A percentile compares a stretch with the other conserved stretches of the same genome.
Evolutionary conservation across 1,140 invertebrate species (phyloP).

Genomic region (Drosophila repletoides): DNA sequence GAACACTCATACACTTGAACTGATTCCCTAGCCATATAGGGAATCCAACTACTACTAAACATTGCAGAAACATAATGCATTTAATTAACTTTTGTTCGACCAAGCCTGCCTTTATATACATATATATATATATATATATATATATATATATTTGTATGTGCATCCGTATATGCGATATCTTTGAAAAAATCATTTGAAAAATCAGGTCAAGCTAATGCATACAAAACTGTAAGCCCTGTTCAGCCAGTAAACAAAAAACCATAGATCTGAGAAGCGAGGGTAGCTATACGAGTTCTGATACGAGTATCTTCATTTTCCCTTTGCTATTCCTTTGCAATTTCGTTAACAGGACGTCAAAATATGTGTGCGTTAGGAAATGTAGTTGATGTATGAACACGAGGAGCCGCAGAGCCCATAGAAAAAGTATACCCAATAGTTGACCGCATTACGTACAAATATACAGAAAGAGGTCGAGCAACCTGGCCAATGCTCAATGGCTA

Average conservation of each 20-base stretch:
- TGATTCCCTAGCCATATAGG: too few species aligned
- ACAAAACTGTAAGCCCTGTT: not conserved
- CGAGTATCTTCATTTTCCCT: too few species aligned
- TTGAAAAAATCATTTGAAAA: too few species aligned
- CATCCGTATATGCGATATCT: too few species aligned
- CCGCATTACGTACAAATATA: slow-evolving; percentile 31
- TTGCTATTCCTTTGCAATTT: not conserved
- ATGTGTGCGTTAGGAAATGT: not conserved
- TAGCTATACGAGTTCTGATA: not conserved
- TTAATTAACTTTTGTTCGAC: too few species aligned
- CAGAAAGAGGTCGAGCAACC: not conserved
- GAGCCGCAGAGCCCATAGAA: not conserved
- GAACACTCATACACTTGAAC: too few species aligned
- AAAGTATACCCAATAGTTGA: slow-evolving; percentile 21
- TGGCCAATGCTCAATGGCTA: slow-evolving; percentile 30
- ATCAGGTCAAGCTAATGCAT: too few species aligned
- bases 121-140: not conserved
- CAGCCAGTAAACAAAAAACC: too few species aligned
- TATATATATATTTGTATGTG: not conserved
- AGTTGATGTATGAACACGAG: slow-evolving; percentile 61
- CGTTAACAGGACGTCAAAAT: slow-evolving; percentile 1
- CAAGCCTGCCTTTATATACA: too few species aligned
- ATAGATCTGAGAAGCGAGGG: too few species aligned
- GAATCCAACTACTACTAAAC: too few species aligned
- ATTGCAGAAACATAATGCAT: too few species aligned